Percentiles rank a stretch among this genome's conserved stretches.
Evolutionary conservation across 2,797 vertebrate species (phyloP).

Genomic region (Liasis olivaceus): DNA sequence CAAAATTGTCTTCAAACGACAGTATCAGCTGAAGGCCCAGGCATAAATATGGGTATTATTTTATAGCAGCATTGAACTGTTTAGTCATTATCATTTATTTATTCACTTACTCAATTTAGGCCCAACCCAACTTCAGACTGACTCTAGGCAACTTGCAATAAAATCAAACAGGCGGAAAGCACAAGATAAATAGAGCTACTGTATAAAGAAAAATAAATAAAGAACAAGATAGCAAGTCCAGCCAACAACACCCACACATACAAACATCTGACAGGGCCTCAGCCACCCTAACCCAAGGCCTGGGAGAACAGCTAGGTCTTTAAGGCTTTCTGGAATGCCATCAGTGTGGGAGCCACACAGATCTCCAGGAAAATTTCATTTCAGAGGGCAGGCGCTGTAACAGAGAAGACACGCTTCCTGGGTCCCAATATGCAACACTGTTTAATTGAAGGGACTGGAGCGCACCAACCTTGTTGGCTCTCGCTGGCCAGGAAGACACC

Average conservation of each 20-base stretch:
- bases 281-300: background rate
- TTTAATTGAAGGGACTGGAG: background rate
- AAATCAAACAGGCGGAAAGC: background rate
- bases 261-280: background rate
- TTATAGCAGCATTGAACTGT: background rate
- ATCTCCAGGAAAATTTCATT: background rate
- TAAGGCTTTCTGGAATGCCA: background rate
- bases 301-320: background rate
- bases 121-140: background rate
- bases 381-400: background rate
- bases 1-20: background rate
- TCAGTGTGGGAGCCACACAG: background rate
- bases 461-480: background rate
- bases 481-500: background rate
- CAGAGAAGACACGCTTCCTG: background rate
- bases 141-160: background rate
- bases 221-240: background rate
- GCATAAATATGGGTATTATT: background rate
- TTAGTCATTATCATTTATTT: background rate
- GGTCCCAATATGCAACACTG: background rate
- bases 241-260: background rate
- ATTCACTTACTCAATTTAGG: background rate
- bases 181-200: background rate
- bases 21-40: background rate
- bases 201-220: background rate